Conservation (phyloP, 2,113 vertebrate species). For the Ciconia stormi region DNA sequence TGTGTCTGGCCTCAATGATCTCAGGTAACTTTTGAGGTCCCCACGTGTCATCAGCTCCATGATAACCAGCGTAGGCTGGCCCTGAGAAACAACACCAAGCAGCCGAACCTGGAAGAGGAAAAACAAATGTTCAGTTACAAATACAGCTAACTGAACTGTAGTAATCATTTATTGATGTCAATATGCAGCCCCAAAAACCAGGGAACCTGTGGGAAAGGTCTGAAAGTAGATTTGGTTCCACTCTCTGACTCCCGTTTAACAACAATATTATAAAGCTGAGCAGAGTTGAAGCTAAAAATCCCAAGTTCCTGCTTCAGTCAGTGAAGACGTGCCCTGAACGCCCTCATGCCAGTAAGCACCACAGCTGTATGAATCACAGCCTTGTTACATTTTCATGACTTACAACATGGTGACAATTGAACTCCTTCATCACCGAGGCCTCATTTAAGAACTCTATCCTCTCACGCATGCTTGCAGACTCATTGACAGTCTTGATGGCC, state of each 20-base stretch:
- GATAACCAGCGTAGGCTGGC: slow-evolving; percentile 96
- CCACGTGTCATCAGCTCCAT: slow-evolving; percentile 99
- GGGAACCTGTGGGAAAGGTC: neutral
- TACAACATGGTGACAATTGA: slow-evolving; percentile 99
- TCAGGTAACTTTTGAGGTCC: slow-evolving; percentile 96
- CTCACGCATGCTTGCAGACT: slow-evolving; percentile 95
- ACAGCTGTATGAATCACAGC: neutral
- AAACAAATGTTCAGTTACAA: neutral
- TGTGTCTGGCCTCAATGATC: slow-evolving; percentile 89
- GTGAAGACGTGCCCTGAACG: fast-evolving
- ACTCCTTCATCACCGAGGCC: slow-evolving; percentile 99
- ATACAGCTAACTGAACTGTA: neutral
- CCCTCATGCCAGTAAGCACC: neutral
- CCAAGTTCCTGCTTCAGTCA: neutral
- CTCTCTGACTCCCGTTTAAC: neutral
- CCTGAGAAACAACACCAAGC: slow-evolving; percentile 96
- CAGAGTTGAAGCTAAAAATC: neutral
- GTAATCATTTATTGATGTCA: neutral
- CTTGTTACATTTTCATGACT: neutral
- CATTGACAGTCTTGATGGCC: slow-evolving; percentile 98
- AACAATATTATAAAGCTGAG: fast-evolving
- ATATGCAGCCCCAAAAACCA: neutral
- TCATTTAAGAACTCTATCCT: slow-evolving; percentile 98
- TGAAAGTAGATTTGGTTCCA: neutral
- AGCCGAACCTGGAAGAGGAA: slow-evolving; percentile 84